A percentile compares a stretch with the other conserved stretches of the same genome.
phyloP scores from a whole-genome alignment of 2,113 vertebrate genomes.

The Vulpes lagopus region DNA sequence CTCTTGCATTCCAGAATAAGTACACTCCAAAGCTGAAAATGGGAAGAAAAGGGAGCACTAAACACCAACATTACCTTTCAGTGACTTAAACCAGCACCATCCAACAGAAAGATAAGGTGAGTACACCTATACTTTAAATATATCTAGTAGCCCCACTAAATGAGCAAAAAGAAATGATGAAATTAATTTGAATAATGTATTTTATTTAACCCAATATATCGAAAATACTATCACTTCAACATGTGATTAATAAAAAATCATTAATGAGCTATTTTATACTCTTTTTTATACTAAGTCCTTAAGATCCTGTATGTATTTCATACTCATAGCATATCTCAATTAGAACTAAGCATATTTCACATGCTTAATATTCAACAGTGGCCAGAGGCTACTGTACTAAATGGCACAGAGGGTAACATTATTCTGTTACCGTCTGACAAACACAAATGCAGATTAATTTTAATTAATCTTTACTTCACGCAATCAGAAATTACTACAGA shows the following conservation, averaged over 20 bases:
- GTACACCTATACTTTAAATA: background rate
- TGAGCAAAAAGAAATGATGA: background rate
- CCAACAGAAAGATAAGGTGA: background rate
- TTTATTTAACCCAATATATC: background rate
- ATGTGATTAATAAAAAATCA: background rate
- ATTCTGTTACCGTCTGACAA: background rate
- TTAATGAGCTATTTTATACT: background rate
- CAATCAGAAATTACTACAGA: background rate
- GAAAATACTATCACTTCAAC: background rate
- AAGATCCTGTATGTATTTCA: background rate
- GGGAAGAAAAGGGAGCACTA: background rate
- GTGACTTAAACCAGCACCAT: background rate
- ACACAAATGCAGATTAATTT: background rate
- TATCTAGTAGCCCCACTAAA: background rate
- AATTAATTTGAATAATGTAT: background rate
- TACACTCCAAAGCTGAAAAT: background rate
- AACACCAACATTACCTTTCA: background rate
- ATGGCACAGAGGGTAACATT: background rate
- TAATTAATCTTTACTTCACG: background rate
- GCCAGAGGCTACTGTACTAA: background rate
- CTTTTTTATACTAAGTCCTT: conserved; percentile 1
- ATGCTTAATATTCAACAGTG: background rate
- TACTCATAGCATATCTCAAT: background rate
- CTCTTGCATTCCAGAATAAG: background rate
- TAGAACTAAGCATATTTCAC: background rate